These are phyloP conservation scores for Branchellion lobata DNA, from an alignment of 2,888 invertebrate genomes.

Conservation along the genomic window DNA sequence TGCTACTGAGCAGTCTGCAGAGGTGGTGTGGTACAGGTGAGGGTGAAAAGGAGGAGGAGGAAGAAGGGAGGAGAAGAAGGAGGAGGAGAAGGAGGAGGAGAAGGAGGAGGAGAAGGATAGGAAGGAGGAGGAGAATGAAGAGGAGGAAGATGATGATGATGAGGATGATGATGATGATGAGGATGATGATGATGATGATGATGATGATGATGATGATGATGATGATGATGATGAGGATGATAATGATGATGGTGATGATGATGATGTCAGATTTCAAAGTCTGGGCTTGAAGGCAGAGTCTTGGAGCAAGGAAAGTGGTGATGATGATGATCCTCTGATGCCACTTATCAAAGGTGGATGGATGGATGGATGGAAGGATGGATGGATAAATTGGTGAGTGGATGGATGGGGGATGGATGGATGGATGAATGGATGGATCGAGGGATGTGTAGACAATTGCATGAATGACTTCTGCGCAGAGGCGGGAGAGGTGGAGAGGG, in stretches of 20 bases:
- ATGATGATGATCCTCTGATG: too few species aligned
- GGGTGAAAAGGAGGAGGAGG: background rate
- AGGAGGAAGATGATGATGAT: constrained; percentile 4
- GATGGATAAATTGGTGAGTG: too few species aligned
- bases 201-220: constrained; percentile 11
- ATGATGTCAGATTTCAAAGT: background rate
- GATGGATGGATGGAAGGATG: constrained; percentile 58
- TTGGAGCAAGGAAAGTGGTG: background rate
- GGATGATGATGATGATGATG: constrained; percentile 6
- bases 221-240: constrained; percentile 6
- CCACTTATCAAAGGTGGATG: constrained; percentile 36
- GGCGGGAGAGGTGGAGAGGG: constrained; percentile 57
- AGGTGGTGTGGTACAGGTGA: constrained; percentile 4
- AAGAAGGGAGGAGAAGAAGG: background rate
- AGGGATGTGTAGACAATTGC: too few species aligned
- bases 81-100: too few species aligned
- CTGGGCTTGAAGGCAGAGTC: background rate
- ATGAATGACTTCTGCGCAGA: too few species aligned
- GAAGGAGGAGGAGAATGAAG: constrained; percentile 12
- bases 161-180: constrained; percentile 4
- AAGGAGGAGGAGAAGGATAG: too few species aligned
- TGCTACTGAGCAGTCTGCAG: constrained; percentile 74
- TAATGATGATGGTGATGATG: background rate
- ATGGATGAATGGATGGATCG: too few species aligned
- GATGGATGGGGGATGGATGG: too few species aligned